phyloP scores from a whole-genome alignment of 2,888 invertebrate species.

The Phoenoteleia sp. region DNA sequence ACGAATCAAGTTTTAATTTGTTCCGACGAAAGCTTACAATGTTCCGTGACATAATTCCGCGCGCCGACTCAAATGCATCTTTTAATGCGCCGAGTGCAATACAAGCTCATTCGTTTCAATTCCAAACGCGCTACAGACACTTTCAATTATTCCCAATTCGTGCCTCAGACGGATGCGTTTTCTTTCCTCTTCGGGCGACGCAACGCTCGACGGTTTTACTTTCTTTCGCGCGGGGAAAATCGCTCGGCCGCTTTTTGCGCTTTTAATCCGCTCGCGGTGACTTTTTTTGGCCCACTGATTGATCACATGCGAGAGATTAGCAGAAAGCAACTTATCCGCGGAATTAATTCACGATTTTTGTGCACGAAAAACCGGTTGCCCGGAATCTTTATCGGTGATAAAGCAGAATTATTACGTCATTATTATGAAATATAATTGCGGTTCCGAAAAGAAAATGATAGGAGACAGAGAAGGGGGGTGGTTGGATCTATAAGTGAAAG shows the following conservation, averaged over 20 bases:
- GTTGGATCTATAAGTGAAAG: too few relatives aligned
- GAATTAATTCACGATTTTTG: slow-evolving; percentile 51
- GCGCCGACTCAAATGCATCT: slow-evolving; percentile 50
- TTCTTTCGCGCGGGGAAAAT: slow-evolving; percentile 14
- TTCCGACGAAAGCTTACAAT: slow-evolving; percentile 43
- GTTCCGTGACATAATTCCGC: slow-evolving; percentile 50
- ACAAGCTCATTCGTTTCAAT: slow-evolving; percentile 52
- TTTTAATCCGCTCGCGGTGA: not conserved
- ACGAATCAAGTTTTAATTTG: slow-evolving; percentile 57
- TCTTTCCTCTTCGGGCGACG: too few relatives aligned
- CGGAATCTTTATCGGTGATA: slow-evolving; percentile 38
- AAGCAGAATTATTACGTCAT: slow-evolving; percentile 57
- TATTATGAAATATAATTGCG: slow-evolving; percentile 55
- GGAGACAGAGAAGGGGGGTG: too few relatives aligned
- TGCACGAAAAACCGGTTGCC: slow-evolving; percentile 31
- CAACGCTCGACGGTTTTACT: not conserved
- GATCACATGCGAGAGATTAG: not conserved
- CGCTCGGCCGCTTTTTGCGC: not conserved
- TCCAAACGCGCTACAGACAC: slow-evolving; percentile 39
- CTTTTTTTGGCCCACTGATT: not conserved
- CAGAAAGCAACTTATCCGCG: too few relatives aligned
- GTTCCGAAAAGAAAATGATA: slow-evolving; percentile 18
- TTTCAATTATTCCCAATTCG: slow-evolving; percentile 47
- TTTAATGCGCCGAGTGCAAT: slow-evolving; percentile 37
- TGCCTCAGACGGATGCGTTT: slow-evolving; percentile 19